phyloP scores from a whole-genome alignment of 1,140 invertebrate species.

The Camponotus pennsylvanicus region DNA sequence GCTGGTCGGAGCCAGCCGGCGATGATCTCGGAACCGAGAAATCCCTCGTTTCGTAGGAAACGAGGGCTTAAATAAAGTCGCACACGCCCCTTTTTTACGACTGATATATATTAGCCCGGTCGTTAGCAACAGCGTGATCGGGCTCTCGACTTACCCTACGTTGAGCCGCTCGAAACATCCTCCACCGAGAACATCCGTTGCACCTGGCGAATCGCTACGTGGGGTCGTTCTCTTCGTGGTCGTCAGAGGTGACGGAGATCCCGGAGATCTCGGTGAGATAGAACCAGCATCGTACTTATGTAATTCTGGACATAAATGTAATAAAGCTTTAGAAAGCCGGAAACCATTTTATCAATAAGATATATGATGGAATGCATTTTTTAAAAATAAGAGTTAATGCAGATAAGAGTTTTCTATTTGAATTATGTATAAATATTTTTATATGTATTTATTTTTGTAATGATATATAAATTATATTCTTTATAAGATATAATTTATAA shows the following conservation, averaged over 20 bases:
- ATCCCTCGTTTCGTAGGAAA: constrained; percentile 53
- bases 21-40: constrained; percentile 39
- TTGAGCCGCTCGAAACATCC: constrained; percentile 45
- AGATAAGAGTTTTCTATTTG: neutral
- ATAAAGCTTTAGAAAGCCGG: neutral
- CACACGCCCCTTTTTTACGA: constrained; percentile 52
- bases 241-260: constrained; percentile 40
- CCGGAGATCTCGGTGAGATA: constrained; percentile 20
- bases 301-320: neutral
- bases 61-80: constrained; percentile 59
- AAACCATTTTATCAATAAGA: neutral
- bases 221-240: constrained; percentile 38
- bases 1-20: constrained; percentile 34
- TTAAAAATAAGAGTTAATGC: neutral
- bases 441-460: neutral
- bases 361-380: neutral
- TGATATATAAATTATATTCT: neutral
- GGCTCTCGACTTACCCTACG: constrained; percentile 41
- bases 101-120: constrained; percentile 53
- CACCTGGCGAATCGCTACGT: constrained; percentile 47
- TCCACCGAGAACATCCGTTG: constrained; percentile 34
- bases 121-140: constrained; percentile 49
- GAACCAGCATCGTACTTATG: neutral
- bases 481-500: neutral
- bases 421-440: neutral